These are phyloP conservation scores for Schizopygopsis malacanthus DNA, from an alignment of 2,797 vertebrate genomes.

Conservation along the genomic window DNA sequence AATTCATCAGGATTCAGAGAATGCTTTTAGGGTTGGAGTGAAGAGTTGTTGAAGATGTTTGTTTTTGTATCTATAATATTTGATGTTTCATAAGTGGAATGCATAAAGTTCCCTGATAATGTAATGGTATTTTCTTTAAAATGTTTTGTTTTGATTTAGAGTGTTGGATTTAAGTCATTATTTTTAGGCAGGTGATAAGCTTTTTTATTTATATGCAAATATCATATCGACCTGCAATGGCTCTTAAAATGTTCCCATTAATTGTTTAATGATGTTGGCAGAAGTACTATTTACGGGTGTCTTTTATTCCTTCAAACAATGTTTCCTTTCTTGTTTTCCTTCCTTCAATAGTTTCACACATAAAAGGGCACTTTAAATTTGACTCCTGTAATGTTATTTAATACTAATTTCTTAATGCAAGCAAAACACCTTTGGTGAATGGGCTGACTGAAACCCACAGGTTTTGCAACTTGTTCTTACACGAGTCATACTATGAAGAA, in stretches of 20 bases:
- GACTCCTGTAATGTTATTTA: neutral
- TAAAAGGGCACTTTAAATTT: conserved; percentile 15
- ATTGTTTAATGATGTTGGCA: neutral
- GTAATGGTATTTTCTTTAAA: neutral
- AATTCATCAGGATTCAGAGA: neutral
- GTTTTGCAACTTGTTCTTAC: neutral
- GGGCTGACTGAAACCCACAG: neutral
- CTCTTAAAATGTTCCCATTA: neutral
- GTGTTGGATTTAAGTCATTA: neutral
- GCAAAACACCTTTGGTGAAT: neutral
- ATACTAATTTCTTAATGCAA: neutral
- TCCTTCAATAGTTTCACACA: conserved; percentile 7
- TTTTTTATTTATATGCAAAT: neutral
- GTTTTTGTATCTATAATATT: conserved; percentile 1
- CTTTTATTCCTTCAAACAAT: neutral
- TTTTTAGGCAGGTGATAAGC: neutral
- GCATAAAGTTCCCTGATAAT: neutral
- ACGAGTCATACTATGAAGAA: neutral
- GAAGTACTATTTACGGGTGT: neutral
- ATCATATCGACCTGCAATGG: too few species aligned
- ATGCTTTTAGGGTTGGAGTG: neutral
- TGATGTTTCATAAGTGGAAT: conserved; percentile 1
- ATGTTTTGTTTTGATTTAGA: neutral
- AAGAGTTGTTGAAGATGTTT: conserved; percentile 1
- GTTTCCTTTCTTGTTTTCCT: neutral